Base-by-base conservation (phyloP, 2,113 vertebrate genomes). In the Haemorhous mexicanus region DNA sequence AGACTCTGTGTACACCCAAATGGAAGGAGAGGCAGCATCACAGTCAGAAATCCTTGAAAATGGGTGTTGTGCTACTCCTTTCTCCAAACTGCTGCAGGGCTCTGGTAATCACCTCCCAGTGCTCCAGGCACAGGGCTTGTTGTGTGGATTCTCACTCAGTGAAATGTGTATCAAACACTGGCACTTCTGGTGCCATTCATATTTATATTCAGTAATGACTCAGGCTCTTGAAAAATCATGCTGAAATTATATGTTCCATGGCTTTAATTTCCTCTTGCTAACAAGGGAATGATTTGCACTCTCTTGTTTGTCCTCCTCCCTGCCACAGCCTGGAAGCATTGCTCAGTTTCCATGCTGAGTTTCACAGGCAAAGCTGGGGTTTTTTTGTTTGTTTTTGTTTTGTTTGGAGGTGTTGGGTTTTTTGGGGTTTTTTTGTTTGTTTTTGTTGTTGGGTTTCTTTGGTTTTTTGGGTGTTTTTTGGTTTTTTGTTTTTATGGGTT, bases 151-250 rank as follows among this genome's bases (percentile, higher is more conserved):
- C 89, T 78, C 39, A 4, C 94, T 63, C 55, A 10, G 64, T 43
- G 2, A 91, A 95, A 55, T 63, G 66, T 87, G 53, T 81, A 41
- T 61, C 91, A 76, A 87, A 79, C 84, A 62, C 81, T 78, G 84
- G 3, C 84, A 78, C 58, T 41, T 44, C 69, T 64, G 16, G 6
- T 79, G 46, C 93, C 50, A 62, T 86, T 93, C 83, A 44, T 80
- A 93, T 94, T 94, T 96, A 78, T 77, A 78, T 22, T 76, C 50
- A 16, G 47, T 93, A 95, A 85, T 84, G 92, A 96, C 27, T 93
- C 95, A 81, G 83, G 59, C 94, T 81, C 92, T 96, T 90, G 84
- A 95, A 90, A 96, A 95, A 87, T 89, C 77, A 43, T 72, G 74
- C 55, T 43, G 58, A 91, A 96, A 94, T 95, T 93, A 91, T 58